Evolutionary conservation across 2,888 invertebrate genomes (phyloP).

Genomic region (Synergus gifuensis): DNA sequence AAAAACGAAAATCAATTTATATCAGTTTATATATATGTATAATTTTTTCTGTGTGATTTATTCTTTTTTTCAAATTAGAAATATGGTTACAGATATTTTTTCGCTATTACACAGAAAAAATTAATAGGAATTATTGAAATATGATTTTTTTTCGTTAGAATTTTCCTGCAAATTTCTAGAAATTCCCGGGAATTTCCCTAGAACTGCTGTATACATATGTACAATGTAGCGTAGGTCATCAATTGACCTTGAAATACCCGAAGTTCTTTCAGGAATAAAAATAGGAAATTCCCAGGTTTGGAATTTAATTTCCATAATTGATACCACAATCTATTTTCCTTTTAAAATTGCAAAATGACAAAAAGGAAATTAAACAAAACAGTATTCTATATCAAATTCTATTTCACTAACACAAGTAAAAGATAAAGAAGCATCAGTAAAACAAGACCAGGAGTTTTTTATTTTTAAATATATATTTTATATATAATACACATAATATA

Average conservation of each 20-base stretch:
- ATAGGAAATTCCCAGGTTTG: neutral
- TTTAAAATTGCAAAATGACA: neutral
- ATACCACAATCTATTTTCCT: neutral
- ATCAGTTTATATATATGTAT: neutral
- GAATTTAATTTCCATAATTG: neutral
- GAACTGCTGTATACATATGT: too few species aligned
- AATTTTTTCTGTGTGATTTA: too few species aligned
- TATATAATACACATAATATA: slow-evolving; percentile 30
- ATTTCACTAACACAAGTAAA: neutral
- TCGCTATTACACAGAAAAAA: too few species aligned
- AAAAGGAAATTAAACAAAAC: neutral
- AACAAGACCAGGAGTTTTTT: neutral
- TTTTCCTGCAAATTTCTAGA: too few species aligned
- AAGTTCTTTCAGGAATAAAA: neutral
- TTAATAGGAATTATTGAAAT: too few species aligned
- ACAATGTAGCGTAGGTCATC: neutral
- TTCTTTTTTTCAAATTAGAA: too few species aligned
- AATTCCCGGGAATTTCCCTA: too few species aligned
- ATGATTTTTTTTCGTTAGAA: too few species aligned
- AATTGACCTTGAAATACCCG: neutral
- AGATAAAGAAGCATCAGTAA: neutral
- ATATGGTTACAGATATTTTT: too few species aligned
- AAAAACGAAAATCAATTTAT: neutral
- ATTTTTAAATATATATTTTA: slow-evolving; percentile 40
- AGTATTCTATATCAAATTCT: neutral